Percentiles rank a stretch among this genome's conserved stretches.
These are phyloP conservation scores for Pelvicachromis taeniatus DNA, from an alignment of 2,113 vertebrate species.

Conservation along the genomic window DNA sequence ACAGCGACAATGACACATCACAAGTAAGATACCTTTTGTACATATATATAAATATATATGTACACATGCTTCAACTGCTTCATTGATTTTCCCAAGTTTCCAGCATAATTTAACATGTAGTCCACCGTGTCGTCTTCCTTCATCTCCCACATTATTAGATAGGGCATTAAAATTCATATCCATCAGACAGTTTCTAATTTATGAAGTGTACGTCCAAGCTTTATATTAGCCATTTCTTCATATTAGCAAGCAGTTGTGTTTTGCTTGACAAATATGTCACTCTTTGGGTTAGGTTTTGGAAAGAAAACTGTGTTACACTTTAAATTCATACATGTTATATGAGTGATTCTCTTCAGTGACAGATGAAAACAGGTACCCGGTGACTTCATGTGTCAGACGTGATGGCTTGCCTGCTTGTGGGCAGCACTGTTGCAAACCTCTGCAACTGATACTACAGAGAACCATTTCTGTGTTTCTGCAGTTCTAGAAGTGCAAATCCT, in stretches of 20 bases:
- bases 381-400: background rate
- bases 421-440: background rate
- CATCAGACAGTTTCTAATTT: background rate
- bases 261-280: background rate
- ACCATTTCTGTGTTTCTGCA: background rate
- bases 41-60: background rate
- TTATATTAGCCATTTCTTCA: background rate
- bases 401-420: background rate
- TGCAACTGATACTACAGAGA: background rate
- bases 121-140: background rate
- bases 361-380: background rate
- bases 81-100: background rate
- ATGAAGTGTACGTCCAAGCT: background rate
- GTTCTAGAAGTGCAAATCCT: background rate
- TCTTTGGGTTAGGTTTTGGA: background rate
- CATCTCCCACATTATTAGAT: background rate
- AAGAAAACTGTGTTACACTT: background rate
- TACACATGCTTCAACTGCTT: background rate
- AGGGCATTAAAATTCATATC: background rate
- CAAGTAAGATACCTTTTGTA: constrained; percentile 60
- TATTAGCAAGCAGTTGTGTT: background rate
- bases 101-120: background rate
- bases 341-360: background rate
- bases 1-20: constrained; percentile 79
- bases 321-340: background rate